Conservation (phyloP, 2,113 vertebrate genomes). For the Pseudonaja textilis region DNA sequence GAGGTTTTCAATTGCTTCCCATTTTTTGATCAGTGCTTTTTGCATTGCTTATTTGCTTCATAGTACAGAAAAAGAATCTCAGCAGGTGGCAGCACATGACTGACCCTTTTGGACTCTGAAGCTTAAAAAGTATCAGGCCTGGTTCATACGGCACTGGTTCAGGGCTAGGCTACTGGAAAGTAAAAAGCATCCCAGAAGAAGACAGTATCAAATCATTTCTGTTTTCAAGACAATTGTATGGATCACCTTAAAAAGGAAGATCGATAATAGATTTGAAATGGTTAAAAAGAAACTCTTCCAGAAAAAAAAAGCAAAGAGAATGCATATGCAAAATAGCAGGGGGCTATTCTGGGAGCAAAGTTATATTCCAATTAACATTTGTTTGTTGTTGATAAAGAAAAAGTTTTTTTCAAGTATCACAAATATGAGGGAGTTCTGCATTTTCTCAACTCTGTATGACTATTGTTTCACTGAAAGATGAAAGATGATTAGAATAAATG, state of each 20-base stretch:
- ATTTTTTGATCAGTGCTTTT: not conserved
- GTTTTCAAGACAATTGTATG: not conserved
- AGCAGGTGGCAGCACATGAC: not conserved
- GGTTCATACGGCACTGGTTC: not conserved
- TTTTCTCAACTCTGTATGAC: not conserved
- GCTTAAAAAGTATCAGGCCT: not conserved
- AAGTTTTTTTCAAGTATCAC: not conserved
- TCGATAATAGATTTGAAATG: not conserved
- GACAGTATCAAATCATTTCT: not conserved
- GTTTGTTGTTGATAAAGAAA: not conserved
- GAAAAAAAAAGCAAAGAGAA: not conserved
- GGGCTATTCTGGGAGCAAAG: not conserved
- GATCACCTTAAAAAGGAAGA: not conserved
- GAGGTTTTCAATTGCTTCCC: not conserved
- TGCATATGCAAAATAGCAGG: conserved; percentile 7
- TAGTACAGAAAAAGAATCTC: not conserved
- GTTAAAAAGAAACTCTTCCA: not conserved
- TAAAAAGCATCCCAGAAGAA: not conserved
- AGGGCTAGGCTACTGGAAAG: not conserved
- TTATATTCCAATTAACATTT: not conserved
- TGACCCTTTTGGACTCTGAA: not conserved
- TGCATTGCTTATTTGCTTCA: not conserved
- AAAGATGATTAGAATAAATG: too few relatives aligned
- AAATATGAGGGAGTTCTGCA: not conserved
- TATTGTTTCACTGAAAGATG: too few relatives aligned